Percentiles rank a stretch among this genome's conserved stretches.
phyloP scores from a whole-genome alignment of 2,113 vertebrate species.

The Bufo gargarizans region DNA sequence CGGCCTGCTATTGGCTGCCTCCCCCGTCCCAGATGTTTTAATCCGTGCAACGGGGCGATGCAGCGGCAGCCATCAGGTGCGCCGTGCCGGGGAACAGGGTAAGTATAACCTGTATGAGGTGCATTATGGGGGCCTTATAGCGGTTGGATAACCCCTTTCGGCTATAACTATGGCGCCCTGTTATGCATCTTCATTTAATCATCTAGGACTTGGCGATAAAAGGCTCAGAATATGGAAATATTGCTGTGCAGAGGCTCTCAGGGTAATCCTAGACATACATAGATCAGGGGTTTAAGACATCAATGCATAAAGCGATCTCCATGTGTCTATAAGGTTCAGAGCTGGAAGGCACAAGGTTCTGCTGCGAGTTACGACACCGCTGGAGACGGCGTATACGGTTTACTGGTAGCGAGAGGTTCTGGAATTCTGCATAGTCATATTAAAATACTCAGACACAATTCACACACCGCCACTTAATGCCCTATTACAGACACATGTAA shows the following conservation, averaged over 20 bases:
- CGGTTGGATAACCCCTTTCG: not conserved
- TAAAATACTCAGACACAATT: slow-evolving; percentile 11
- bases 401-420: not conserved
- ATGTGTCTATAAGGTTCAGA: slow-evolving; percentile 15
- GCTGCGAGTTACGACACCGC: slow-evolving; percentile 20
- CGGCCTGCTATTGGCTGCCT: too few relatives aligned
- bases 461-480: not conserved
- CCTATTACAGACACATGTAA: not conserved
- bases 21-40: too few relatives aligned
- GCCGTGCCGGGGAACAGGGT: too few relatives aligned
- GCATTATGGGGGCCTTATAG: too few relatives aligned
- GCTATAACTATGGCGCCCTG: not conserved
- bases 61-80: too few relatives aligned
- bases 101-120: too few relatives aligned
- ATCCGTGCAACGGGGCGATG: too few relatives aligned
- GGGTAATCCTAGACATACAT: not conserved
- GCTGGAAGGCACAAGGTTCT: not conserved
- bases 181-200: not conserved
- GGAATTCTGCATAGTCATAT: not conserved
- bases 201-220: slow-evolving; percentile 18
- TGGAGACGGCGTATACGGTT: slow-evolving; percentile 8
- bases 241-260: not conserved
- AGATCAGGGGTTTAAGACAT: slow-evolving; percentile 6
- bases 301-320: not conserved
- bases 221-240: slow-evolving; percentile 22